Percentiles rank a stretch among this genome's conserved stretches.
phyloP scores from a whole-genome alignment of 2,888 invertebrate species.

The Eupeodes latifasciatus region DNA sequence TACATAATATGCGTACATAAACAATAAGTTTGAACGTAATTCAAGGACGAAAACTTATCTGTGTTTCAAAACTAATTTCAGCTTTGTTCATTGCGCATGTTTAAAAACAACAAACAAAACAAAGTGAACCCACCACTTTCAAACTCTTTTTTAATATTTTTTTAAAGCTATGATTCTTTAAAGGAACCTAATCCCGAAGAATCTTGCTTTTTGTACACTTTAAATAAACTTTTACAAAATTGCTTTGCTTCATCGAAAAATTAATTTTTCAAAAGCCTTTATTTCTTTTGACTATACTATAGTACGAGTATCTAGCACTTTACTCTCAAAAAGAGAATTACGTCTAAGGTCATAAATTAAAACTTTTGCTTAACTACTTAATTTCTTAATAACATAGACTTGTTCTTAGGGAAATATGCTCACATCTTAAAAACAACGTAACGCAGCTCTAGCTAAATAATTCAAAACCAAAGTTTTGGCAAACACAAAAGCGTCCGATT shows the following conservation, averaged over 20 bases:
- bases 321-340: not conserved
- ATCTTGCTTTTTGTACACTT: not conserved
- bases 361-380: constrained; percentile 60
- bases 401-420: constrained; percentile 25
- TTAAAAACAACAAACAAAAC: too few relatives aligned
- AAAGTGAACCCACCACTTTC: too few relatives aligned
- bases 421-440: not conserved
- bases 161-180: not conserved
- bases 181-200: not conserved
- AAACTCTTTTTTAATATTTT: not conserved
- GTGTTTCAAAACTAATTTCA: too few relatives aligned
- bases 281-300: constrained; percentile 8
- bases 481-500: constrained; percentile 58
- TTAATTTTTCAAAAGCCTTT: constrained; percentile 13
- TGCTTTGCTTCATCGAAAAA: not conserved
- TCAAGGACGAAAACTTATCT: too few relatives aligned
- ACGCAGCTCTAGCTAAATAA: constrained; percentile 23
- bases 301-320: not conserved
- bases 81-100: too few relatives aligned
- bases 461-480: constrained; percentile 62
- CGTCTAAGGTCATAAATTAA: constrained; percentile 46
- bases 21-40: too few relatives aligned
- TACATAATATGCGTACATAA: too few relatives aligned
- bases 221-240: not conserved
- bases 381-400: constrained; percentile 37